Percentiles rank a stretch among this genome's conserved stretches.
These are phyloP conservation scores for Panurus biarmicus DNA, from an alignment of 2,113 vertebrate genomes.

Conservation along the genomic window DNA sequence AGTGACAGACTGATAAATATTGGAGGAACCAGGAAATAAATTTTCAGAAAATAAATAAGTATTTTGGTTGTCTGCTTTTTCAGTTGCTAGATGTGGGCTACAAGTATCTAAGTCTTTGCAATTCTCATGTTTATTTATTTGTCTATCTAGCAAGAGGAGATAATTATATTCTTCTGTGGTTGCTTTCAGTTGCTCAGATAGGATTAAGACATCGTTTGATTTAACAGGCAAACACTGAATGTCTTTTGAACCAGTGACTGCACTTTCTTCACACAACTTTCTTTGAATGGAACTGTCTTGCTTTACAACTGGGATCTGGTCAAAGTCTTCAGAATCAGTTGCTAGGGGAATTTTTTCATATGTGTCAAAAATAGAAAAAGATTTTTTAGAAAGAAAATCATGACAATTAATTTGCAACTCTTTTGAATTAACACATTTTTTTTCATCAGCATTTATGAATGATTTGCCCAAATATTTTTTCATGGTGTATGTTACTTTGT, in stretches of 20 bases:
- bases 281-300: conserved; percentile 5
- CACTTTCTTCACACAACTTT: not conserved
- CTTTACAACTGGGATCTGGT: conserved; percentile 30
- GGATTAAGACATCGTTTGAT: not conserved
- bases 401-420: not conserved
- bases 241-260: not conserved
- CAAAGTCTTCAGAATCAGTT: conserved; percentile 36
- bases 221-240: not conserved
- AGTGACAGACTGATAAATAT: not conserved
- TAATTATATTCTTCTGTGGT: not conserved
- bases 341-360: conserved; percentile 71
- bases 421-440: not conserved
- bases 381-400: not conserved
- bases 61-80: not conserved
- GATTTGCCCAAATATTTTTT: not conserved
- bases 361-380: conserved; percentile 63
- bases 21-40: not conserved
- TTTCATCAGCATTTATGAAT: not conserved
- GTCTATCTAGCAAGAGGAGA: not conserved
- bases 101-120: not conserved
- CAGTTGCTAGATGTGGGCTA: not conserved
- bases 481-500: not conserved
- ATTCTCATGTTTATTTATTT: not conserved
- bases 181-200: not conserved
- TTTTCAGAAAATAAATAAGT: not conserved